A percentile compares a stretch with the other conserved stretches of the same genome.
Evolutionary conservation across 2,888 invertebrate genomes (phyloP).

Genomic region (Cyrtodaria siliqua): DNA sequence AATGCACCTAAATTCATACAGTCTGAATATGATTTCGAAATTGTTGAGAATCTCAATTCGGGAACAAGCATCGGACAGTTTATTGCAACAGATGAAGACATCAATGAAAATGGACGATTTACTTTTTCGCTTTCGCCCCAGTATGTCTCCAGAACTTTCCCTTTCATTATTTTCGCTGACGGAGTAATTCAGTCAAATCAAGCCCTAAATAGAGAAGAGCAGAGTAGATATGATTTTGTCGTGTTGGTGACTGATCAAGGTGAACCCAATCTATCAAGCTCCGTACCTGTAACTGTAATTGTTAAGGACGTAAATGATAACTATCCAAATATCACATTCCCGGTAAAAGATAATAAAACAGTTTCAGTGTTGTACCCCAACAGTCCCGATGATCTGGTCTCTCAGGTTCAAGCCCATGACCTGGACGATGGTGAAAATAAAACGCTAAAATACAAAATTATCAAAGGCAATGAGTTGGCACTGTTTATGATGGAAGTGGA

Average conservation of each 20-base stretch:
- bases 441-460: conserved; percentile 55
- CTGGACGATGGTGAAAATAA: conserved; percentile 65
- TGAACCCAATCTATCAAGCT: conserved; percentile 56
- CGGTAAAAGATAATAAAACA: conserved; percentile 67
- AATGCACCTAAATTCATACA: conserved; percentile 62
- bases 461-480: conserved; percentile 63
- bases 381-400: conserved; percentile 41
- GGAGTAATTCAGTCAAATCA: conserved; percentile 68
- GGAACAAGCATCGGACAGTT: conserved; percentile 57
- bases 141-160: conserved; percentile 41
- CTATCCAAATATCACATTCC: conserved; percentile 75
- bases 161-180: conserved; percentile 68
- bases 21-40: conserved; percentile 43
- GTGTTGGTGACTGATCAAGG: conserved; percentile 73
- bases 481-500: conserved; percentile 59
- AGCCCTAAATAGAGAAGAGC: conserved; percentile 71
- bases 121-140: conserved; percentile 51
- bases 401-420: conserved; percentile 63
- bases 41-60: conserved; percentile 61
- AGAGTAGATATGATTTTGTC: conserved; percentile 62
- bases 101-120: conserved; percentile 69
- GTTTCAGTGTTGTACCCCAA: conserved; percentile 56
- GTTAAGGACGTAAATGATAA: conserved; percentile 77
- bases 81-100: conserved; percentile 65
- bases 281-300: conserved; percentile 61